Percentiles rank a stretch among this genome's conserved stretches.
These are phyloP conservation scores for Hirtodrosophila duncani DNA, from an alignment of 2,888 invertebrate genomes.

Conservation along the genomic window DNA sequence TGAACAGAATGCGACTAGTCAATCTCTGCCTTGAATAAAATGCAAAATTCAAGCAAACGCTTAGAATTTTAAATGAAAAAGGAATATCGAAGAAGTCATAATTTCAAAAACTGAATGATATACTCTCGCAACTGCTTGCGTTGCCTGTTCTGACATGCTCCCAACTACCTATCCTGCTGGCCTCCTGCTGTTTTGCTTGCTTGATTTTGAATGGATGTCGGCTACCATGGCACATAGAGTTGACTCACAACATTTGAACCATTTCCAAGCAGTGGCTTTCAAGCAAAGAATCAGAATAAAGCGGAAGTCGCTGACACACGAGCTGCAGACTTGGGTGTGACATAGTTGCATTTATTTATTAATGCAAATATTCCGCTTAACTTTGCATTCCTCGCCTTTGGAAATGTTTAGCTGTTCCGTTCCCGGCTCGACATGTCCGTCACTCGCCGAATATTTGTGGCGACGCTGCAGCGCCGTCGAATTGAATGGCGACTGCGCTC, in stretches of 20 bases:
- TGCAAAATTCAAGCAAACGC: too few species aligned
- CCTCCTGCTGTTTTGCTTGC: constrained; percentile 51
- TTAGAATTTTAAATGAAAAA: too few species aligned
- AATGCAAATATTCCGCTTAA: constrained; percentile 60
- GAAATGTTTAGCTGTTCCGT: constrained; percentile 56
- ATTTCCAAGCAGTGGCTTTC: constrained; percentile 26
- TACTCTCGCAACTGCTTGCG: neutral
- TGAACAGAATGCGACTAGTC: too few species aligned
- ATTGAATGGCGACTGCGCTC: neutral
- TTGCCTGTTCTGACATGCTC: constrained; percentile 13
- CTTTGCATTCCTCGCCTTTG: constrained; percentile 48
- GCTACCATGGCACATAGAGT: constrained; percentile 15
- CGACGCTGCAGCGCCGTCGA: constrained; percentile 28
- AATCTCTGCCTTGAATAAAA: too few species aligned
- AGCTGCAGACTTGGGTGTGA: constrained; percentile 61
- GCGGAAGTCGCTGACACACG: constrained; percentile 59
- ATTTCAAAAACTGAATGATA: too few species aligned
- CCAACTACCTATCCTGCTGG: constrained; percentile 23
- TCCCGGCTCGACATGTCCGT: constrained; percentile 31
- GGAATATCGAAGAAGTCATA: too few species aligned
- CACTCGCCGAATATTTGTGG: constrained; percentile 34
- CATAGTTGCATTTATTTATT: constrained; percentile 70
- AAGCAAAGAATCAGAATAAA: constrained; percentile 26
- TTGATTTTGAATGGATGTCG: constrained; percentile 44
- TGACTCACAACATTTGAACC: constrained; percentile 36